A percentile compares a stretch with the other conserved stretches of the same genome.
phyloP scores from a whole-genome alignment of 1,140 invertebrate genomes.

The Temnothorax nylanderi region DNA sequence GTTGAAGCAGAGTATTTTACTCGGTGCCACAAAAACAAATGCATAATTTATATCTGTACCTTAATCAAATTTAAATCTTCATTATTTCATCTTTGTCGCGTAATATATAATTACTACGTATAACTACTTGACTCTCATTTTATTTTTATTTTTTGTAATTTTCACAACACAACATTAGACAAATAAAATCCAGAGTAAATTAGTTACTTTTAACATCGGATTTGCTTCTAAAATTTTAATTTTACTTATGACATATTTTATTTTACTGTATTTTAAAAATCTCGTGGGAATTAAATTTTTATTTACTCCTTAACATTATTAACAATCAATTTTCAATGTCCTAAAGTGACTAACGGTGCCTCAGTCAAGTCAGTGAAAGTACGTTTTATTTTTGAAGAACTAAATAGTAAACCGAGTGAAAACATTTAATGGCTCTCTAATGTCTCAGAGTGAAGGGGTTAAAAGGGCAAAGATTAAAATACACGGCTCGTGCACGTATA shows the following conservation, averaged over 20 bases:
- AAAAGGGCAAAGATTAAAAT: constrained; percentile 50
- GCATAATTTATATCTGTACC: background rate
- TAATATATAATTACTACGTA: background rate
- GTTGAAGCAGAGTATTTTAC: background rate
- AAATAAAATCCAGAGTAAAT: background rate
- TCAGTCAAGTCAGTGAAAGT: background rate
- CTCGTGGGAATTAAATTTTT: background rate
- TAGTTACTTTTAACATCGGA: background rate
- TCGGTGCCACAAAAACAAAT: background rate
- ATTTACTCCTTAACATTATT: background rate
- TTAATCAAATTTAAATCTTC: background rate
- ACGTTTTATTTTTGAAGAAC: background rate
- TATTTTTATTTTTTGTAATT: background rate
- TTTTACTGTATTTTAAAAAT: background rate
- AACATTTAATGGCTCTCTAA: constrained; percentile 17
- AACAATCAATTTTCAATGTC: constrained; percentile 9
- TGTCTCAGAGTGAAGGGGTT: background rate
- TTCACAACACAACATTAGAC: background rate
- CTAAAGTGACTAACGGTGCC: background rate
- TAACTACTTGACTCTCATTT: background rate
- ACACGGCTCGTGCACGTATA: background rate
- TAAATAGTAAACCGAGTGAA: constrained; percentile 24
- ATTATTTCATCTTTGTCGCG: background rate
- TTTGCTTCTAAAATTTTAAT: background rate
- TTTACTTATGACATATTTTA: background rate